These are phyloP conservation scores for Ricordea florida DNA, from an alignment of 92 coral and sea anemone species.

Conservation along the genomic window DNA sequence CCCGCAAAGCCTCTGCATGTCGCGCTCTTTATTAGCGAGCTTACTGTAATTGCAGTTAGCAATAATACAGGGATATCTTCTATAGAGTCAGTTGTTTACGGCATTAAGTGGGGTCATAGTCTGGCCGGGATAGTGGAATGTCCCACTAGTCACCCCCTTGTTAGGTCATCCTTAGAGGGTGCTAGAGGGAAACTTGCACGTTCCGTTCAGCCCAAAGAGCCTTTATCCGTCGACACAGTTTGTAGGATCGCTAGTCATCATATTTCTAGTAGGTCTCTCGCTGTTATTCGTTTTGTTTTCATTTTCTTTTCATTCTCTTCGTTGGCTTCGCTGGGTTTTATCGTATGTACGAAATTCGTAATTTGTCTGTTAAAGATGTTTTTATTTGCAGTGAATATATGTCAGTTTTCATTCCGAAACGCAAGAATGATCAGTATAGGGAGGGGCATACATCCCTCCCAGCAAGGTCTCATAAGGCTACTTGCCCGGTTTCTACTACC, in stretches of 20 bases:
- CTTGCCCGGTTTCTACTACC: no score
- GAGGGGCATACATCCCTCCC: not conserved
- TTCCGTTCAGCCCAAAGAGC: slow-evolving; percentile 68
- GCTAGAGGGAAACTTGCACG: slow-evolving; percentile 42
- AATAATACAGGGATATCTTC: not conserved
- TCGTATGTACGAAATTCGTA: slow-evolving; percentile 26
- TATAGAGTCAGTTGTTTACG: slow-evolving; percentile 26
- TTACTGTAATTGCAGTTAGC: not conserved
- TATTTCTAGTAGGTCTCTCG: slow-evolving; percentile 23
- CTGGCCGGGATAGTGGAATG: slow-evolving; percentile 33
- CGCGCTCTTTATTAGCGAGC: slow-evolving; percentile 19
- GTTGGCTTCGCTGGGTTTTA: slow-evolving; percentile 72
- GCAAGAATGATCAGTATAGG: no score
- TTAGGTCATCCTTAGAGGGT: slow-evolving; percentile 53
- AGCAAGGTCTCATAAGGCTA: no score
- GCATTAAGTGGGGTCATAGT: slow-evolving; percentile 63
- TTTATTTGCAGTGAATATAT: not conserved
- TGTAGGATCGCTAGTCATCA: slow-evolving; percentile 29
- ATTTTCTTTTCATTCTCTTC: slow-evolving; percentile 44
- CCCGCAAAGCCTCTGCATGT: slow-evolving; percentile 43
- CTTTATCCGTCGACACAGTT: slow-evolving; percentile 38
- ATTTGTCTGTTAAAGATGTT: not conserved
- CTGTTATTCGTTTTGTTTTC: slow-evolving; percentile 54
- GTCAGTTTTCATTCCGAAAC: no score
- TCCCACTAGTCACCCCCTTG: slow-evolving; percentile 66